These are phyloP conservation scores for Endomychus coccineus DNA, from an alignment of 2,888 invertebrate genomes.

Conservation along the genomic window DNA sequence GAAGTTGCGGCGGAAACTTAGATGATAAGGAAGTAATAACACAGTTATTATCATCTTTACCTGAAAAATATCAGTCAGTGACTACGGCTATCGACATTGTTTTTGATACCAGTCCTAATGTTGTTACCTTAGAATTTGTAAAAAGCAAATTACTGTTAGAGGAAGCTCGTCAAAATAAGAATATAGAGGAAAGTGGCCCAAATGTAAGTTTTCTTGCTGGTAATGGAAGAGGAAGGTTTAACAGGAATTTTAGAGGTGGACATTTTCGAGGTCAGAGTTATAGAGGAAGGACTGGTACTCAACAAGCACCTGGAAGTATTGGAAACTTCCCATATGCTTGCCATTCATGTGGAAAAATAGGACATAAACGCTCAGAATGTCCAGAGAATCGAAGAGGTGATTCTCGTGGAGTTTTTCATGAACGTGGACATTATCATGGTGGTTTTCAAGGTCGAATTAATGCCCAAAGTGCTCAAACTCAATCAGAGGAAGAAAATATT, in stretches of 20 bases:
- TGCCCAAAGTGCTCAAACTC: not conserved
- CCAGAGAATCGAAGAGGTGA: not conserved
- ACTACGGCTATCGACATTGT: constrained; percentile 13
- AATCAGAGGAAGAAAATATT: constrained; percentile 1
- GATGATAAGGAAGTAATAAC: not conserved
- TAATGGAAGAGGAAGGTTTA: too few species aligned
- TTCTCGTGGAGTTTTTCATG: too few species aligned
- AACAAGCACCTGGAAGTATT: not conserved
- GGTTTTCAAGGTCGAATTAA: not conserved
- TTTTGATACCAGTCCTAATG: constrained; percentile 4
- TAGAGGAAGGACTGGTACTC: too few species aligned
- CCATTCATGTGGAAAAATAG: constrained; percentile 4
- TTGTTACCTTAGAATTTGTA: constrained; percentile 9
- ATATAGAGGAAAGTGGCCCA: too few species aligned
- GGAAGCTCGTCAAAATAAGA: constrained; percentile 9
- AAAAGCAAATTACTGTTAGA: constrained; percentile 11
- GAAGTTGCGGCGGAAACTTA: constrained; percentile 7
- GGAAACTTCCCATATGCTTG: constrained; percentile 2
- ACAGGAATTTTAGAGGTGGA: too few species aligned
- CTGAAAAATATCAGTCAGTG: too few species aligned
- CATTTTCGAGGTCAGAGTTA: too few species aligned
- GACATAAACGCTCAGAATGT: constrained; percentile 6
- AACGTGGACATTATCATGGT: too few species aligned
- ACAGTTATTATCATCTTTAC: too few species aligned
- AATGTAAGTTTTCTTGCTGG: too few species aligned